These are phyloP conservation scores for Syngnathus acus DNA, from an alignment of 2,797 vertebrate genomes.

Conservation along the genomic window DNA sequence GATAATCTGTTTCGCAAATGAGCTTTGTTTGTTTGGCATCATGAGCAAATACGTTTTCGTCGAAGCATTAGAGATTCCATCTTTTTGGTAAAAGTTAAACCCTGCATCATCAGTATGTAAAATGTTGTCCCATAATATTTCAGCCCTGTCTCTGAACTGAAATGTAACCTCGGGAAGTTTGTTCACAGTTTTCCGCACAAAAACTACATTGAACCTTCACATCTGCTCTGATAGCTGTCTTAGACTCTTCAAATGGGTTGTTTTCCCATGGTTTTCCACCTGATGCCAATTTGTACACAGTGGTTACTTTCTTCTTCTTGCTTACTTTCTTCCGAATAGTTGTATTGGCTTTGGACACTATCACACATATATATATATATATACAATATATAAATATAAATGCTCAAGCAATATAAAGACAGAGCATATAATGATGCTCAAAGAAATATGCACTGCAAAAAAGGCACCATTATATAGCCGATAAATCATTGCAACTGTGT, in stretches of 20 bases:
- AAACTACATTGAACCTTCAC: neutral
- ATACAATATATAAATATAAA: too few species aligned
- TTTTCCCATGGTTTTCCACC: too few species aligned
- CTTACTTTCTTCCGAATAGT: too few species aligned
- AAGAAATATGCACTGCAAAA: too few species aligned
- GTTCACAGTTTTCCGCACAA: too few species aligned
- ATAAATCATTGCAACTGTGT: neutral
- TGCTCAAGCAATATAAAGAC: too few species aligned
- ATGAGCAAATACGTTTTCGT: neutral
- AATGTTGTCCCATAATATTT: neutral
- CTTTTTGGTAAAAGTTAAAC: neutral
- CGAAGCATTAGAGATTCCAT: neutral
- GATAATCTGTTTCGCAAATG: neutral
- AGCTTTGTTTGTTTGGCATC: neutral
- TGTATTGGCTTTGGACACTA: too few species aligned
- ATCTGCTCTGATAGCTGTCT: neutral
- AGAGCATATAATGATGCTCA: too few species aligned
- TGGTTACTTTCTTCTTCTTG: too few species aligned
- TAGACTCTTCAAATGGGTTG: neutral
- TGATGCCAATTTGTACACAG: too few species aligned
- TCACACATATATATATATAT: too few species aligned
- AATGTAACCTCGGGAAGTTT: neutral
- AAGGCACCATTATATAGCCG: neutral
- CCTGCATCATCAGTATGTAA: neutral
- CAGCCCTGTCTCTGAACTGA: neutral